phyloP scores from a whole-genome alignment of 2,113 vertebrate species.

The Cardinalis cardinalis region DNA sequence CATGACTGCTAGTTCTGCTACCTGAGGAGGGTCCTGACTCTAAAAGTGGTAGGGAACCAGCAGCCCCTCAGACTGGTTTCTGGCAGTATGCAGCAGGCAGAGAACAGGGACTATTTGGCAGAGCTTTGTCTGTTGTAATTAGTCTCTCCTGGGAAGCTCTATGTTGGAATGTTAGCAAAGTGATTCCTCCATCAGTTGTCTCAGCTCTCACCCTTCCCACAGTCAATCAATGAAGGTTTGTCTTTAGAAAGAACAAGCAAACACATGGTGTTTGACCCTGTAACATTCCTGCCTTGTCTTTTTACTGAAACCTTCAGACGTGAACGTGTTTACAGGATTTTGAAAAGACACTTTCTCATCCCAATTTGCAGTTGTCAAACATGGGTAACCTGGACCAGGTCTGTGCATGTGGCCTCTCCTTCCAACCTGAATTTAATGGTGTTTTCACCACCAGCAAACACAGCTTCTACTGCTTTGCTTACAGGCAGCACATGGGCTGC shows the following conservation, averaged over 20 bases:
- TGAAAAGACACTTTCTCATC: conserved; percentile 15
- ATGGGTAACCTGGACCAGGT: background rate
- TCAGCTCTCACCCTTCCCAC: background rate
- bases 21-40: background rate
- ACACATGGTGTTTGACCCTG: background rate
- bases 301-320: conserved; percentile 7
- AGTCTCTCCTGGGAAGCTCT: background rate
- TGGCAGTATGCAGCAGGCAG: background rate
- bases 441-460: background rate
- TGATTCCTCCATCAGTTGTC: background rate
- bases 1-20: background rate
- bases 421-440: background rate
- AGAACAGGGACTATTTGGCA: background rate
- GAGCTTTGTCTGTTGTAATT: background rate
- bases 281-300: background rate
- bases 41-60: background rate
- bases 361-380: background rate
- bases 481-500: background rate
- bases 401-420: background rate
- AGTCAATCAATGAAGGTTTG: background rate
- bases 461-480: background rate
- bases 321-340: conserved; percentile 5
- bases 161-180: background rate
- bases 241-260: background rate
- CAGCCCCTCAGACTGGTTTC: background rate